A percentile compares a stretch with the other conserved stretches of the same genome.
Conservation (phyloP, 2,888 invertebrate species). For the Anticlea derivata region DNA sequence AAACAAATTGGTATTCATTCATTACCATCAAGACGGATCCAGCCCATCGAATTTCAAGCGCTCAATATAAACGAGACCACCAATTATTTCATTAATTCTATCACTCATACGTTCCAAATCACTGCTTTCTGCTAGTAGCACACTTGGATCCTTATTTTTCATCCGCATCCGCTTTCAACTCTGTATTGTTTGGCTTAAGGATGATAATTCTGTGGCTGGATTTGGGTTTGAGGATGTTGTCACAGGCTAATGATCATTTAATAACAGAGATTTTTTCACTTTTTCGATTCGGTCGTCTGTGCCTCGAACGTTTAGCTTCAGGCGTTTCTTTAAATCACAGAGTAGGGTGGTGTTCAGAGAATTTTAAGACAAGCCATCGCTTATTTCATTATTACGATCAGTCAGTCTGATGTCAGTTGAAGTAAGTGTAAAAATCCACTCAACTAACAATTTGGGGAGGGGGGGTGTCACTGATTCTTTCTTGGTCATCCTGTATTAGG, state of each 20-base stretch:
- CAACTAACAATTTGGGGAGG: no score
- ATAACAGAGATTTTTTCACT: conserved; percentile 63
- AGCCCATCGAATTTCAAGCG: conserved; percentile 22
- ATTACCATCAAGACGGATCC: conserved; percentile 2
- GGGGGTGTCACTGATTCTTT: no score
- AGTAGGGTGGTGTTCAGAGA: conserved; percentile 44
- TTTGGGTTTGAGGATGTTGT: conserved; percentile 45
- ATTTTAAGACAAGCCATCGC: no score
- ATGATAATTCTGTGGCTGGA: conserved; percentile 19
- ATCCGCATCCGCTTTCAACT: neutral
- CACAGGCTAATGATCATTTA: conserved; percentile 72
- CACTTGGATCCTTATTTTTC: neutral
- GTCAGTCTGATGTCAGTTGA: no score
- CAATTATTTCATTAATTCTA: conserved; percentile 57
- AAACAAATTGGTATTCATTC: neutral
- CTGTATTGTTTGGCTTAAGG: conserved; percentile 1
- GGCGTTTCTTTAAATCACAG: conserved; percentile 63
- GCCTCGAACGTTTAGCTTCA: conserved; percentile 63
- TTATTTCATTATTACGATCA: no score
- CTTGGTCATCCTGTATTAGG: no score
- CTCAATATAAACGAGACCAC: conserved; percentile 42
- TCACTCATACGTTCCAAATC: conserved; percentile 49
- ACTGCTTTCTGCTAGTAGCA: conserved; percentile 33
- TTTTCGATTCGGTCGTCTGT: conserved; percentile 51
- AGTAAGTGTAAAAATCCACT: no score